Base-by-base conservation (phyloP, 2,888 invertebrate genomes). In the Volucella inflata region DNA sequence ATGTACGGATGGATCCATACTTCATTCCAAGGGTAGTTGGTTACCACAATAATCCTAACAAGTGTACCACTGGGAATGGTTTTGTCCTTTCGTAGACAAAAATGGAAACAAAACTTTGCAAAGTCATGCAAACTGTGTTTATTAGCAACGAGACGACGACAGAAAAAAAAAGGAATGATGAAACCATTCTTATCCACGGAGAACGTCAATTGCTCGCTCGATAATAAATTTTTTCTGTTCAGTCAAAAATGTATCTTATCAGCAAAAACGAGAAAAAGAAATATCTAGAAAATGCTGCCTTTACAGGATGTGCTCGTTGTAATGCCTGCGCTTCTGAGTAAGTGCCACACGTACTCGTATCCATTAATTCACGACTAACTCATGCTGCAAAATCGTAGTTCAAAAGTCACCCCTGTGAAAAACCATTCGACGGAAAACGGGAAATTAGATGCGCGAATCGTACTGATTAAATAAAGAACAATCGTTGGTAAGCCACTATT, bases 1-100 rank as follows among this genome's bases (percentile, higher is more conserved):
- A 59, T 30, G 16, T 30, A 30, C 30, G 6, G 30, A 30, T 30
- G 30, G 30, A 30, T 30, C 30, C 30, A 6, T 59, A 59, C 14
- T 60, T 60, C 40, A 53, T 44, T 51, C 16, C 30, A 44, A n/a
- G 17, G 36, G 12, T 8, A 17, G 53, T 64, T 48, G 53, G 64
- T 51, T 42, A 16, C 17, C 59, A 36, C 40, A 51, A 72, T 72
- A 53, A 79, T 79, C 65, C 21, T 44, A 14, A 48, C 42, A 81
- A 76, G 71, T 76, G 70, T 76, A 70, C 77, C 82, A 60, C 9
- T 42, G 82, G 77, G 82, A 77, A 82, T 51, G n/a, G 40, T 51
- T 46, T 44, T 65, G 10, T 71, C 8, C 14, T 16, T 55, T 57
- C 44, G n/a, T 62, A 53, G 70, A n/a, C 46, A 10, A 50, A 30